Evolutionary conservation across 2,888 invertebrate genomes (phyloP).

Genomic region (Aphidoletes aphidimyza): DNA sequence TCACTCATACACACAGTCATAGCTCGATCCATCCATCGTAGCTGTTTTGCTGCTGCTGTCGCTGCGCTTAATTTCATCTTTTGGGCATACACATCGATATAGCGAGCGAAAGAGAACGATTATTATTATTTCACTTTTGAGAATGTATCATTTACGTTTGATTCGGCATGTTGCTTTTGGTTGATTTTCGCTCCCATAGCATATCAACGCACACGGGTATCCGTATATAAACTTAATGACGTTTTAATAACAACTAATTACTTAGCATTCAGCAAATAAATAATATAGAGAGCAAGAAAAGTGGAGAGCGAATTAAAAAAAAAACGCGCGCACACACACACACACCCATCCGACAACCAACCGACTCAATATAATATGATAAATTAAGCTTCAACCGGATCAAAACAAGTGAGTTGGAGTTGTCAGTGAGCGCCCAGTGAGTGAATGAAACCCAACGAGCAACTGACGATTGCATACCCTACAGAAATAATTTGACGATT

Average conservation of each 20-base stretch:
- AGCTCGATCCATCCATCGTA: no score
- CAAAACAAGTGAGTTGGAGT: constrained; percentile 39
- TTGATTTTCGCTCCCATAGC: neutral
- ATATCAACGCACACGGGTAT: constrained; percentile 3
- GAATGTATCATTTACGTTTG: constrained; percentile 45
- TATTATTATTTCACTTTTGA: neutral
- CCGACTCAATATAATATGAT: neutral
- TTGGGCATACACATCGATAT: neutral
- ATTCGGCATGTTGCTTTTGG: neutral
- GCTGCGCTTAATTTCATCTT: no score
- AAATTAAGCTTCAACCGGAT: constrained; percentile 11
- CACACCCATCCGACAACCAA: no score
- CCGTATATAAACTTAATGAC: constrained; percentile 29
- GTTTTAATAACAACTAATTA: constrained; percentile 51
- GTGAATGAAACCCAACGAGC: neutral
- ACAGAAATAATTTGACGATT: constrained; percentile 25
- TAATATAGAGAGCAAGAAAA: constrained; percentile 10
- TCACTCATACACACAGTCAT: neutral
- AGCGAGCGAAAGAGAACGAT: neutral
- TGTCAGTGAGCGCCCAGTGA: neutral
- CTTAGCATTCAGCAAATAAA: constrained; percentile 46
- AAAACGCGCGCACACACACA: no score
- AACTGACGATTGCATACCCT: constrained; percentile 18
- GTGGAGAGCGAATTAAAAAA: neutral
- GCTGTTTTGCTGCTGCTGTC: no score